Evolutionary conservation across 30 jellyfish, hydroid and myxozoan species (phyloP).

Genomic region (Clytia hemisphaerica): DNA sequence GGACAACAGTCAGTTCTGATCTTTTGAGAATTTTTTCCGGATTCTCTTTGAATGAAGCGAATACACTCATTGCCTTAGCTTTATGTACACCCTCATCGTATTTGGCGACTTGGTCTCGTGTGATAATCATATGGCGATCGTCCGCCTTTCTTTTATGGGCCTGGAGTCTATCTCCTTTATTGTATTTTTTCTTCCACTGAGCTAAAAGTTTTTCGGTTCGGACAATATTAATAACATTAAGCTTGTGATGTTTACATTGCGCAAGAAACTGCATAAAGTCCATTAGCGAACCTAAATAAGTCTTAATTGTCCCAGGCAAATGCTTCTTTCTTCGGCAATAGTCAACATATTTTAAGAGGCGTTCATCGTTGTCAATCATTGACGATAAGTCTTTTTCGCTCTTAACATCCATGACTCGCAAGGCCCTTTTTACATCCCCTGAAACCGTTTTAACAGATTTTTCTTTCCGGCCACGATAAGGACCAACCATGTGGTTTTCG

Average conservation of each 20-base stretch:
- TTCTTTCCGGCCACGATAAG: too few species aligned
- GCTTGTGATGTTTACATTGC: background rate
- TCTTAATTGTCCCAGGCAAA: constrained; percentile 4
- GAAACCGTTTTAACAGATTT: too few species aligned
- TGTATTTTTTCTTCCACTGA: constrained; percentile 1
- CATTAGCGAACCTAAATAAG: background rate
- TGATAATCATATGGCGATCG: background rate
- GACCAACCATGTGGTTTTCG: too few species aligned
- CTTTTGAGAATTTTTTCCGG: background rate
- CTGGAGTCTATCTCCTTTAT: background rate
- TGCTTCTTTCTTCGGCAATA: too few species aligned
- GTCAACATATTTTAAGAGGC: too few species aligned
- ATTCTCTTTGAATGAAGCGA: background rate
- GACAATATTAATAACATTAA: background rate
- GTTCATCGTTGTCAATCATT: too few species aligned
- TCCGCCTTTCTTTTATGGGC: background rate
- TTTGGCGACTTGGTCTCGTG: background rate
- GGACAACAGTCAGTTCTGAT: background rate
- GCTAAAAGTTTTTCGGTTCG: background rate
- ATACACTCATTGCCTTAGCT: background rate
- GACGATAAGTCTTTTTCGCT: too few species aligned
- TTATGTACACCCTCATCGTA: background rate
- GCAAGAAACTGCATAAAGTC: background rate
- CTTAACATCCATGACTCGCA: too few species aligned
- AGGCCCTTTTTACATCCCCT: too few species aligned